These are phyloP conservation scores for Galerucella calmariensis DNA, from an alignment of 2,888 invertebrate species.

Conservation along the genomic window DNA sequence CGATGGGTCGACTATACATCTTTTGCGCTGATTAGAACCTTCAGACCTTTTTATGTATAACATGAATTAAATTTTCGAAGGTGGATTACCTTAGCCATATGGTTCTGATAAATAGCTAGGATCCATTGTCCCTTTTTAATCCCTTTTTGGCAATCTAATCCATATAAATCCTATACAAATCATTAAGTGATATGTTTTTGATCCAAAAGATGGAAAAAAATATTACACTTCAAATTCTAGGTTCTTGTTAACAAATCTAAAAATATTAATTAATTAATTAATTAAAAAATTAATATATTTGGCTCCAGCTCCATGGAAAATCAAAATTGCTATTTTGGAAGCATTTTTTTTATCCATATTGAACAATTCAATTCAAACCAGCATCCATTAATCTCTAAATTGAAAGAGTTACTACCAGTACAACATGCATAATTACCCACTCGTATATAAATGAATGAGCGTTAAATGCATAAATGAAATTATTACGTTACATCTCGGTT, in stretches of 20 bases:
- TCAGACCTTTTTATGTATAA: conserved; percentile 13
- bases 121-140: background rate
- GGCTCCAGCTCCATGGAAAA: background rate
- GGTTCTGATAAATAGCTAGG: background rate
- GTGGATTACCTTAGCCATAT: conserved; percentile 8
- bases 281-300: no score
- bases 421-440: background rate
- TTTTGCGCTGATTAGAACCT: conserved; percentile 14
- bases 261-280: no score
- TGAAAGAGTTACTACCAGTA: background rate
- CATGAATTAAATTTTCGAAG: conserved; percentile 11
- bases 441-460: background rate
- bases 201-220: no score
- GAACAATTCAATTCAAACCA: background rate
- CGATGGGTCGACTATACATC: conserved; percentile 8
- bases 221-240: no score
- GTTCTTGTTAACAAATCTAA: no score
- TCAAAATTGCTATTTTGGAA: background rate
- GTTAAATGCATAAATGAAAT: background rate
- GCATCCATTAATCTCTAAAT: background rate
- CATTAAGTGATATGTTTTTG: no score
- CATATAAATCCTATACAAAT: no score
- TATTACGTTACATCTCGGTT: background rate
- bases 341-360: background rate
- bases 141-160: background rate